Evolutionary conservation across 2,113 vertebrate species (phyloP).

Genomic region (Brachyhypopomus gauderio): DNA sequence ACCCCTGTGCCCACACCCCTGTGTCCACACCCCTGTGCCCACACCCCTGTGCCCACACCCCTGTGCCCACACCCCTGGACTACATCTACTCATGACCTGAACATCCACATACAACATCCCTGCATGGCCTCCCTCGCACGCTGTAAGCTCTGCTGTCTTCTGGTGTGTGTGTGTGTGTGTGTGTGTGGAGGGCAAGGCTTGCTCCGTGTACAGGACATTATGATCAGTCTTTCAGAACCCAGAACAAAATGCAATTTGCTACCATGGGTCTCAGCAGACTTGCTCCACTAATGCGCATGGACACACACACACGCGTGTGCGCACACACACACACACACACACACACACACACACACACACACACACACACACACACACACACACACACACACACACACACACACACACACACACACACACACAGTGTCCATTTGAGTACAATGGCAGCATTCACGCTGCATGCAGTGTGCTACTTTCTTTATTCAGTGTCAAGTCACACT

Average conservation of each 20-base stretch:
- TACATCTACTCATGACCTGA: neutral
- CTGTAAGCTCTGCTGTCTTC: neutral
- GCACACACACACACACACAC: constrained; percentile 36
- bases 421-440: constrained; percentile 47
- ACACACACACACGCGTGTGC: constrained; percentile 47
- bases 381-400: constrained; percentile 40
- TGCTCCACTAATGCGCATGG: constrained; percentile 48
- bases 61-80: neutral
- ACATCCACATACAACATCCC: neutral
- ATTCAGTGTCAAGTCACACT: constrained; percentile 45
- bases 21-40: too few species aligned
- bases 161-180: neutral
- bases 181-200: neutral
- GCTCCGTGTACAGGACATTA: neutral
- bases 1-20: too few species aligned
- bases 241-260: constrained; percentile 51
- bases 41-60: too few species aligned
- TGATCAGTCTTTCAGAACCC: constrained; percentile 34
- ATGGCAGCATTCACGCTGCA: constrained; percentile 48
- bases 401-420: constrained; percentile 29
- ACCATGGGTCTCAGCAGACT: constrained; percentile 44
- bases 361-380: constrained; percentile 23
- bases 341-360: constrained; percentile 36
- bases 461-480: constrained; percentile 49
- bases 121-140: too few species aligned